Evolutionary conservation across 2,888 invertebrate genomes (phyloP).

Genomic region (Ophraella communa): DNA sequence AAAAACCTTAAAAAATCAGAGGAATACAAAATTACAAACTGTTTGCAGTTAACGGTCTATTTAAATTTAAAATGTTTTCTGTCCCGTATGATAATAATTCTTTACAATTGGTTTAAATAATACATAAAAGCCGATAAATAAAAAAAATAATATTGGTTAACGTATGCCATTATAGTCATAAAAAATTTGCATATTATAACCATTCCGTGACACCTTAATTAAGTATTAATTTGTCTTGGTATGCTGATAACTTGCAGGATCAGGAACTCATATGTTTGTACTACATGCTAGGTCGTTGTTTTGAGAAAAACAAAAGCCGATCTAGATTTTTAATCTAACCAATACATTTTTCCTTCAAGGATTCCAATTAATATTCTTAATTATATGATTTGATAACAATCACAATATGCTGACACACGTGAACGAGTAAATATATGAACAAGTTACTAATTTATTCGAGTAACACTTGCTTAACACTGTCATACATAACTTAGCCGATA

Average conservation of each 20-base stretch:
- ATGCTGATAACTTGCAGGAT: neutral
- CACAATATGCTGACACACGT: conserved; percentile 7
- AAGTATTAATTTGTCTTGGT: neutral
- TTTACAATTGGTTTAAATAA: no score
- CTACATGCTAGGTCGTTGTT: neutral
- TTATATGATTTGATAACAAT: conserved; percentile 16
- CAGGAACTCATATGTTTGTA: conserved; percentile 2
- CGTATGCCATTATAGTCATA: no score
- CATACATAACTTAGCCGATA: neutral
- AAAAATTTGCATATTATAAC: neutral
- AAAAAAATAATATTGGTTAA: no score
- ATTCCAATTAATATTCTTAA: conserved; percentile 15
- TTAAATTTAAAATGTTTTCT: no score
- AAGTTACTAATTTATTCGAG: neutral
- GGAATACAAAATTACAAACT: no score
- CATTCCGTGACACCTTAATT: neutral
- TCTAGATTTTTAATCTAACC: conserved; percentile 5
- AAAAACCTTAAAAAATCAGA: no score
- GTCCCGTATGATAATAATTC: no score
- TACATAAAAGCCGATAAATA: no score
- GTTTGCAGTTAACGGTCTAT: no score
- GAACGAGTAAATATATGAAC: neutral
- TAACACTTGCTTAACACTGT: neutral
- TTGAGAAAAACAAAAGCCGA: conserved; percentile 3
- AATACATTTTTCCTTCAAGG: conserved; percentile 16